Base-by-base conservation (phyloP, 2,113 vertebrate genomes). In the Burhinus oedicnemus region DNA sequence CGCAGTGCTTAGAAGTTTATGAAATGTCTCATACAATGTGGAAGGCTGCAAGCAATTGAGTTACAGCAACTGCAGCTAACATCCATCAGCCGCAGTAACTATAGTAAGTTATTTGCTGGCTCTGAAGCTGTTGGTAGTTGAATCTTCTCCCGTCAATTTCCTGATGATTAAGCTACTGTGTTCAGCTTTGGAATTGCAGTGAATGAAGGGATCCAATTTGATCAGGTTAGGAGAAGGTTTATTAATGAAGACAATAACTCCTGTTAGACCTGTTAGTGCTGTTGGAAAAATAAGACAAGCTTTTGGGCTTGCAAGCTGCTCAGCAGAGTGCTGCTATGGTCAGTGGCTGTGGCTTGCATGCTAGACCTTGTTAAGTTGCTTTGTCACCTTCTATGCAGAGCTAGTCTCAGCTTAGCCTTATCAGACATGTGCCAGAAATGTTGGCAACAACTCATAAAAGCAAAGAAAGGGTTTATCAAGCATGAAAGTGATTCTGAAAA, bases 1-100 rank as follows among this genome's bases (percentile, higher is more conserved):
- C 42, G 91, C 57, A 52, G 80, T 93, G 86, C 91, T 86, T 76
- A 34, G 89, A 42, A 92, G 89, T 95, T 83, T 65, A 83, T 95
- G 94, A 92, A 87, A 92, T 62, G 75, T 72, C 34, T 12, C 61
- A 55, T 77, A 34, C 83, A 70, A 25, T 70, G 85, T n/a, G 40
- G 62, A 94, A 72, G 79, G 68, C 86, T 87, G 64, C 9, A 5
- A 92, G 76, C 71, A 80, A 29, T 22, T 51, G 89, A 90, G 83
- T 74, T 92, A 32, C 19, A 2, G 64, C 5, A 22, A 36, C 66
- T 65, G 79, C 95, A 12, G 55, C 69, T 55, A 65, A 27, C 82
- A 76, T 64, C 70, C 34, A 1, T 90, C 94, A 92, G 88, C 89
- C 80, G 51, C 65, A 65, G 66, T 57, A 83, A 77, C 54, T 15